Evolutionary conservation across 2,113 vertebrate genomes (phyloP), one percentile per base, ranked within the genome.

Genomic region (Saguinus imperator): DNA sequence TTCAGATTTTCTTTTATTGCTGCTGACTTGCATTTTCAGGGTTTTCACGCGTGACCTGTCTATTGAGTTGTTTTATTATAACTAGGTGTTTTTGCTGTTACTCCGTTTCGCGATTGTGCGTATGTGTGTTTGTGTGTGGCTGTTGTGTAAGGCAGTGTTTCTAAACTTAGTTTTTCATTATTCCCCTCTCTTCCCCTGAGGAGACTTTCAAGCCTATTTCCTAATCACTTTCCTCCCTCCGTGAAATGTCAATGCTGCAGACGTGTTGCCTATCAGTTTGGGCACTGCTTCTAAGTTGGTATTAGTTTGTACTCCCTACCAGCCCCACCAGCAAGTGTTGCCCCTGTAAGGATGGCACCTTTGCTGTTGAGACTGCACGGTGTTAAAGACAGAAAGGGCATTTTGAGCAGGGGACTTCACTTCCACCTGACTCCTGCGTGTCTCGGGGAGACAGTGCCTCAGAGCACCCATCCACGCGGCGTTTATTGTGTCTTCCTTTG

Each of bases 381-480:
- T 17, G 32, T 18, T 32, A 32, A 68, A 68, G 29, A 68, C 2
- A 35, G 66, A 35, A 32, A 68, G 66, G 66, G 66, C 32, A 18
- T 35, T 17, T 68, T 68, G 29, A 68, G 32, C 27, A 17, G 32
- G 2, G 64, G 13, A 68, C 64, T 68, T 68, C 64, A 68, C 18
- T 68, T 68, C 66, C 35, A 6, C 27, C 61, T 64, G 61, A 64
- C 7, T 7, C 32, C 32, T 8, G 32, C 3, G 0, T 68, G 64
- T 35, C 29, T 35, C 29, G 2, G 29, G 32, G 6, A n/a, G 32
- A 68, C 32, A 68, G 13, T n/a, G 32, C 32, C 35, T 68, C 66
- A 68, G 32, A 68, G 66, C 32, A 6, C 66, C 6, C 35, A 6
- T 68, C 32, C 66, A 35, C 0, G 1, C 0, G 32, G 6, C 8